phyloP scores from a whole-genome alignment of 1,140 invertebrate species.

The Gryllus bimaculatus region DNA sequence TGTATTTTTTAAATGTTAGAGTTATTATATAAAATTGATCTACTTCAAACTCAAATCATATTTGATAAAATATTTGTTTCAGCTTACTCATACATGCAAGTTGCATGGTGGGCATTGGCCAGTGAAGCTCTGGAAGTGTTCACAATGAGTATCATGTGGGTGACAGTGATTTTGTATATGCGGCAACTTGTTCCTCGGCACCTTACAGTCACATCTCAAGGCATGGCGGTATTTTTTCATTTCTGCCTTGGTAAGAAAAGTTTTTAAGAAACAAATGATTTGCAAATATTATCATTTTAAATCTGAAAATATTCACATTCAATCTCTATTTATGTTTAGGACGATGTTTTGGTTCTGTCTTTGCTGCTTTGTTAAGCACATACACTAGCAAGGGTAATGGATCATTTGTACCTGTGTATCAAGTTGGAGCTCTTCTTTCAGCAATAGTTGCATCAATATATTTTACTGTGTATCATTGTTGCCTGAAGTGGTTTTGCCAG shows the following conservation, averaged over 20 bases:
- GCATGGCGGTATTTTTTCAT: slow-evolving; percentile 68
- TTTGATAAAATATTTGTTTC: slow-evolving; percentile 17
- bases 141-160: slow-evolving; percentile 72
- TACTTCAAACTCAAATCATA: too few species aligned
- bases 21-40: too few species aligned
- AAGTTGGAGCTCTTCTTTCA: slow-evolving; percentile 50
- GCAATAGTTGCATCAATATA: slow-evolving; percentile 52
- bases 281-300: too few species aligned
- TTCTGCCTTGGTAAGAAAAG: slow-evolving; percentile 58
- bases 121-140: slow-evolving; percentile 70
- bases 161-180: slow-evolving; percentile 71
- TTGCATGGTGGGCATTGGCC: slow-evolving; percentile 54
- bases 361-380: background rate
- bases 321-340: background rate
- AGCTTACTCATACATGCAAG: slow-evolving; percentile 53
- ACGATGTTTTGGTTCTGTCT: background rate
- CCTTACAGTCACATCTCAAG: slow-evolving; percentile 71
- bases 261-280: too few species aligned
- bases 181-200: slow-evolving; percentile 68
- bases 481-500: slow-evolving; percentile 59
- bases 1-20: too few species aligned
- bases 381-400: background rate
- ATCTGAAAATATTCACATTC: too few species aligned
- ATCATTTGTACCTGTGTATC: slow-evolving; percentile 37
- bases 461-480: slow-evolving; percentile 57